A percentile compares a stretch with the other conserved stretches of the same genome.
These are phyloP conservation scores for Dryomyza anilis DNA, from an alignment of 2,888 invertebrate species.

Conservation along the genomic window DNA sequence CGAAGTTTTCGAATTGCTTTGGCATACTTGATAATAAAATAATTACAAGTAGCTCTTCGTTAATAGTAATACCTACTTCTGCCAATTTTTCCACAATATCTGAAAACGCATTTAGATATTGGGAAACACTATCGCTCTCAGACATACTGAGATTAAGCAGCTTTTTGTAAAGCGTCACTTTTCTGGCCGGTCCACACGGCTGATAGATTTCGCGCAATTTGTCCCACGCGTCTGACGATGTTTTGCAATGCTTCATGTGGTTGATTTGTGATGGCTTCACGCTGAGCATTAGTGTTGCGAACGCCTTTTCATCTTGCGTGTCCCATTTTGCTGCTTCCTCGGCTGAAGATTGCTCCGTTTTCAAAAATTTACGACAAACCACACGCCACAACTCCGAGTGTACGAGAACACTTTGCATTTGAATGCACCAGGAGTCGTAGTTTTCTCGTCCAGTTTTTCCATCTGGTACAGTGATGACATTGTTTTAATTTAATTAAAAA, in stretches of 20 bases:
- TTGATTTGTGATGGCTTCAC: slow-evolving; percentile 34
- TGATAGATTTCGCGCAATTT: not conserved
- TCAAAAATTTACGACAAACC: too few relatives aligned
- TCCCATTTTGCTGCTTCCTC: slow-evolving; percentile 15
- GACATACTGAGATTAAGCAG: slow-evolving; percentile 9
- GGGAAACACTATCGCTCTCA: slow-evolving; percentile 7
- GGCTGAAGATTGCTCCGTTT: not conserved
- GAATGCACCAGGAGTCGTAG: slow-evolving; percentile 25
- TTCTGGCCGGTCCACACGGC: slow-evolving; percentile 8
- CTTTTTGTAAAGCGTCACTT: slow-evolving; percentile 18
- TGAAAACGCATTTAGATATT: too few relatives aligned
- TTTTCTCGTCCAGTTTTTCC: too few relatives aligned
- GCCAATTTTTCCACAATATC: slow-evolving; percentile 12
- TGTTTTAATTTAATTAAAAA: too few relatives aligned
- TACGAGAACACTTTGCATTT: slow-evolving; percentile 26
- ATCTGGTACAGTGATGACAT: too few relatives aligned
- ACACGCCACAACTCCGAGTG: slow-evolving; percentile 26
- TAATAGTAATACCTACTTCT: slow-evolving; percentile 6
- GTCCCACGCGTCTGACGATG: slow-evolving; percentile 4
- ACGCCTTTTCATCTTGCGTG: slow-evolving; percentile 32
- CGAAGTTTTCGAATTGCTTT: slow-evolving; percentile 29
- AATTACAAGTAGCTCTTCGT: slow-evolving; percentile 10
- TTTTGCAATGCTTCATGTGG: slow-evolving; percentile 32
- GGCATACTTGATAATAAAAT: slow-evolving; percentile 31
- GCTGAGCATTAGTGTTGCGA: slow-evolving; percentile 34